These are phyloP conservation scores for Neuroscelio doddi DNA, from an alignment of 2,888 invertebrate species.

Conservation along the genomic window DNA sequence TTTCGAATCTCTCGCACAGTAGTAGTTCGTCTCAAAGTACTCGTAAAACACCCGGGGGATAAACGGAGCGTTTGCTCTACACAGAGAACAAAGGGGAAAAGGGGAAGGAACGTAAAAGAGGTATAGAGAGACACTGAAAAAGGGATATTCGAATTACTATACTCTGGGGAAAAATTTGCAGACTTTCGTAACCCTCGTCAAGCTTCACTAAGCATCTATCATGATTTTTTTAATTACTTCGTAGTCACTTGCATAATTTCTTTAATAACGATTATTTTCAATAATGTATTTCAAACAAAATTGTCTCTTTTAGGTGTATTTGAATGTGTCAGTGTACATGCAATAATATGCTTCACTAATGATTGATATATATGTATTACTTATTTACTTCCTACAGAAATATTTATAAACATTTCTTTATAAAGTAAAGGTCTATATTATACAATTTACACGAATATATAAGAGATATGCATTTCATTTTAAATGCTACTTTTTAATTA, in stretches of 20 bases:
- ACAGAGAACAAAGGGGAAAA: conserved; percentile 15
- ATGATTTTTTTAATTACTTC: conserved; percentile 30
- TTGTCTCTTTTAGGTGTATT: not conserved
- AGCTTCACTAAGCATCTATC: conserved; percentile 24
- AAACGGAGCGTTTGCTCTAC: conserved; percentile 36
- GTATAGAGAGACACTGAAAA: conserved; percentile 35
- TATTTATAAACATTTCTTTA: too few species aligned
- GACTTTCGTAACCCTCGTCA: conserved; percentile 22
- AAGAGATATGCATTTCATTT: too few species aligned
- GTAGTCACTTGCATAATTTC: not conserved
- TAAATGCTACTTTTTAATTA: too few species aligned
- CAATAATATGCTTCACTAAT: too few species aligned
- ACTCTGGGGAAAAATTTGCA: conserved; percentile 48
- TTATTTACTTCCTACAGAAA: too few species aligned
- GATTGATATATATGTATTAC: too few species aligned
- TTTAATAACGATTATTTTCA: too few species aligned
- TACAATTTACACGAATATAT: too few species aligned
- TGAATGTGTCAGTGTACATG: too few species aligned
- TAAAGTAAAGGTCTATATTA: too few species aligned
- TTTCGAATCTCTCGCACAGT: conserved; percentile 39
- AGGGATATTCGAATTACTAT: conserved; percentile 38
- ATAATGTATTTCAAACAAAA: not conserved
- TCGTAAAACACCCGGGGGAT: conserved; percentile 43
- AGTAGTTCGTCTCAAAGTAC: conserved; percentile 38
- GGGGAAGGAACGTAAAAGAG: conserved; percentile 23